Evolutionary conservation across 2,113 vertebrate genomes (phyloP).

Genomic region (Neolamprologus modestus): DNA sequence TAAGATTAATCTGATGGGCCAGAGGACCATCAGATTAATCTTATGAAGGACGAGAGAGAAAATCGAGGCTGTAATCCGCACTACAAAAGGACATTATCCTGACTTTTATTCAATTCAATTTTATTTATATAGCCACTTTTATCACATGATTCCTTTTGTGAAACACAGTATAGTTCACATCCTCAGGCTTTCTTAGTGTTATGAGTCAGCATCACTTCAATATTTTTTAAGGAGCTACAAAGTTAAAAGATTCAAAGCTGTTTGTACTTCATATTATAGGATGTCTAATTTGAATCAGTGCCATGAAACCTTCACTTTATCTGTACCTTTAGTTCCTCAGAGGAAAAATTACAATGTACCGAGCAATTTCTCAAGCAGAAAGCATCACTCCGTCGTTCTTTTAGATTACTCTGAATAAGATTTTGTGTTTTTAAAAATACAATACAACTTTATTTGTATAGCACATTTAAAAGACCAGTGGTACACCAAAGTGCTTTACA

Average conservation of each 20-base stretch:
- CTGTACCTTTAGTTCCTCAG: neutral
- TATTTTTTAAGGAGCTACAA: neutral
- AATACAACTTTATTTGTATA: too few relatives aligned
- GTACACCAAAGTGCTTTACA: too few relatives aligned
- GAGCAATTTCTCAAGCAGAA: neutral
- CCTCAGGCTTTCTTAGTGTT: neutral
- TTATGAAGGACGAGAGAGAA: neutral
- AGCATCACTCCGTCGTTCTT: accelerated
- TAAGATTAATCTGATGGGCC: neutral
- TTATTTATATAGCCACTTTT: neutral
- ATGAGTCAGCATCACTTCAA: neutral
- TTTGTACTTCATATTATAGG: neutral
- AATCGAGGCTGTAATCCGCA: neutral
- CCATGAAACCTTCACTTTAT: neutral
- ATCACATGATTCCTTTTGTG: neutral
- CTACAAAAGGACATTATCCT: neutral
- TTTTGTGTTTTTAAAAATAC: neutral
- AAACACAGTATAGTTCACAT: neutral
- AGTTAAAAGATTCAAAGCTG: neutral
- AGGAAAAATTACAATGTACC: neutral
- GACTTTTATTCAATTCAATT: neutral
- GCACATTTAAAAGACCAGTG: too few relatives aligned
- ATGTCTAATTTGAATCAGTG: neutral
- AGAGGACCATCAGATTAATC: neutral
- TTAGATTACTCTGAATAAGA: neutral